Evolutionary conservation across 2,113 vertebrate genomes (phyloP).

Genomic region (Gopherus flavomarginatus): DNA sequence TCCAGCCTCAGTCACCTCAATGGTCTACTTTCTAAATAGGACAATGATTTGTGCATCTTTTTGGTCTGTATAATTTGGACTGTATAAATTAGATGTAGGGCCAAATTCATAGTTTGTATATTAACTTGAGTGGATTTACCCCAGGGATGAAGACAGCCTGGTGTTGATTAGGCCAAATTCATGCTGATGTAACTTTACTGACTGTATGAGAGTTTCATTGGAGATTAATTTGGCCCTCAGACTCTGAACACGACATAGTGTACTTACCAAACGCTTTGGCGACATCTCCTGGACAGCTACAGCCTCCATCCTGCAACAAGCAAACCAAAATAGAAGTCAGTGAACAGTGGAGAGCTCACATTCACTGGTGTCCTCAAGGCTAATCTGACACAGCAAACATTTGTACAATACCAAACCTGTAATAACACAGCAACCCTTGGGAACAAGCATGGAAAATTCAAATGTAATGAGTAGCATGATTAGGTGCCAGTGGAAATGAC

Average conservation of each 20-base stretch:
- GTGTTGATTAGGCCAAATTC: neutral
- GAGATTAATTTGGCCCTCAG: neutral
- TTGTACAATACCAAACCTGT: fast-evolving
- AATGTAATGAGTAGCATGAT: fast-evolving
- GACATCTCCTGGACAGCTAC: conserved; percentile 97
- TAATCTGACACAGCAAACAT: neutral
- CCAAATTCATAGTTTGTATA: neutral
- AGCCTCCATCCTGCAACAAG: conserved; percentile 91
- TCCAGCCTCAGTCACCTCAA: neutral
- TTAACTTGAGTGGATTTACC: neutral
- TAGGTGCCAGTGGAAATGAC: neutral
- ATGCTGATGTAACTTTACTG: neutral
- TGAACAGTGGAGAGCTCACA: neutral
- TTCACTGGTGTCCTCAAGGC: neutral
- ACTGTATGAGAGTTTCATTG: fast-evolving
- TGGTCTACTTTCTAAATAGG: conserved; percentile 20
- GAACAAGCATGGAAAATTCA: neutral
- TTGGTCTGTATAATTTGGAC: neutral
- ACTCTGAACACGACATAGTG: neutral
- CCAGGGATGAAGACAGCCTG: neutral
- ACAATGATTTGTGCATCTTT: neutral
- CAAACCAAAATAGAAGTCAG: neutral
- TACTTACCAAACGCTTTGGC: conserved; percentile 97
- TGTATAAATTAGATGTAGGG: neutral
- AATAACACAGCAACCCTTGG: neutral